Base-by-base conservation (phyloP, 2,797 vertebrate species). In the Darevskia mixta region DNA sequence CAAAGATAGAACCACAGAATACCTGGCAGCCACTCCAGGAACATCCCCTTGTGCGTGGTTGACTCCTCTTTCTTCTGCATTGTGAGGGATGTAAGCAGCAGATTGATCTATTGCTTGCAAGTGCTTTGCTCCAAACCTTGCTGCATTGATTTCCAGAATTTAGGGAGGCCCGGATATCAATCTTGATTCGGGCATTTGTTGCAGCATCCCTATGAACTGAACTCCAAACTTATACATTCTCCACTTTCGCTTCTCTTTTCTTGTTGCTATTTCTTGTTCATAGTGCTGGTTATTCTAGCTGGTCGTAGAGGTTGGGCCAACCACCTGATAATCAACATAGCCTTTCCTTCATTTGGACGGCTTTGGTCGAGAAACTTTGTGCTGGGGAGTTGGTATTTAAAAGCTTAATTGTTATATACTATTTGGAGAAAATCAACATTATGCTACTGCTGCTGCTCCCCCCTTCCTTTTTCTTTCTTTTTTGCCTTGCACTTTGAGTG, bases 361-460 rank as follows among this genome's bases (percentile, higher is more conserved):
- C 93, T 94, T 95, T 93, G 94, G 94, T 94, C 91, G 88, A 91
- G 92, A 91, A 89, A 92, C 92, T 93, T 94, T 93, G 90, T 45
- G 69, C 43, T 71, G 64, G 79, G 43, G 49, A 3, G 11, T 13
- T 64, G 32, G 93, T 83, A 92, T 94, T 91, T 95, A 95, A 95
- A 95, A 58, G 86, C 83, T 92, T 88, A 94, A 93, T 88, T 87
- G 69, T 95, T 83, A 69, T 83, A 69, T 93, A 93, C 95, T 95
- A 85, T 93, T 87, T 92, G 93, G 91, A 87, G 93, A 92, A 0
- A 3, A 43, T 41, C 75, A 25, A 87, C 32, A 55, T 90, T 93
- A 93, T 94, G 93, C 92, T 93, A 23, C 61, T 64, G 17, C 92
- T 93, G 61, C 61, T 23, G 15, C 18, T 61, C 20, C 20, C 58